Evolutionary conservation across 2,113 vertebrate species (phyloP), one percentile per base, ranked within the genome.

Genomic region (Catharus fuscescens): DNA sequence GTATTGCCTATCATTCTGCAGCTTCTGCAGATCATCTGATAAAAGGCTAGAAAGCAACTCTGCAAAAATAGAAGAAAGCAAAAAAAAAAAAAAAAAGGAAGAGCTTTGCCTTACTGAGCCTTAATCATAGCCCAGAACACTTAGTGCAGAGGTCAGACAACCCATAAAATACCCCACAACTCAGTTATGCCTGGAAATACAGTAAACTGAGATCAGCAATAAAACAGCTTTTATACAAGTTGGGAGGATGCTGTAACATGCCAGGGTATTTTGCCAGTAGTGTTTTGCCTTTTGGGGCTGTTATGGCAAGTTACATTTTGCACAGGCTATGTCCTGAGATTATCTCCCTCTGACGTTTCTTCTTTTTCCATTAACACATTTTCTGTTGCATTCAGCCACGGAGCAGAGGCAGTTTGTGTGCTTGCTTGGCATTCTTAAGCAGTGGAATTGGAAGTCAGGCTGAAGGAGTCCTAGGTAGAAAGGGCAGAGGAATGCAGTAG

Each of bases 301-400:
- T 84, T 91, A 72, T 17, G 48, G 86, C 95, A 97, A 92, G 95
- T 95, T 84, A 57, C 25, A 44, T 74, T 96, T 94, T 90, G 92
- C 53, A 78, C 7, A 17, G 79, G 53, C 61, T 61, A 3, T 45
- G 32, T 66, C 92, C 90, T 84, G 72, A 81, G 52, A 69, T 47
- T 31, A 74, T 93, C 53, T 72, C 90, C 45, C 31, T 90, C 67
- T 86, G 79, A 52, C 5, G 0, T 82, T 91, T 87, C 36, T 89
- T 84, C 53, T 92, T 89, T 90, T 81, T 32, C 48, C 16, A 26
- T 62, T 78, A 93, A 67, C 71, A 83, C 53, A 14, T 78, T 76
- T 90, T 71, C 79, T 92, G 45, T 69, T 84, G 72, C 8, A 9
- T 92, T 84, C 45, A 60, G 82, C 23, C n/a, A 36, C 0, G 0